Base-by-base conservation (phyloP, 2,797 vertebrate species). In the Dicrostonyx torquatus region DNA sequence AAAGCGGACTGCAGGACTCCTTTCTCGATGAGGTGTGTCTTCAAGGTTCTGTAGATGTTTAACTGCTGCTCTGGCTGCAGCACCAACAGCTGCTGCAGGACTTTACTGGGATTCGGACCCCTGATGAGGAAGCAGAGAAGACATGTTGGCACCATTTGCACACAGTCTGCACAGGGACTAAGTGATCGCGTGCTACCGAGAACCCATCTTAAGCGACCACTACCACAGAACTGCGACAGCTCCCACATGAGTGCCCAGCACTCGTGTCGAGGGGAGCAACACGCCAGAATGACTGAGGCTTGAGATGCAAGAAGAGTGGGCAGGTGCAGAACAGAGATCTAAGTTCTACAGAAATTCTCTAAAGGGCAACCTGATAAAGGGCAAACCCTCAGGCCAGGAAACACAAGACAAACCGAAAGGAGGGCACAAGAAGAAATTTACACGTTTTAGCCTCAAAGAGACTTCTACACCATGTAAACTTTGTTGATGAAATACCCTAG, bases 61-160 rank as follows among this genome's bases (percentile, higher is more conserved):
- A 99, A 98, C 96, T 99, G 99, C 95, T 99, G 99, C 34, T 99
- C 99, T 0, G 99, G 99, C 78, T 99, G 99, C 79, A 99, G 99
- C 92, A 99, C 98, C 97, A 99, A 92, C 94, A 99, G 97, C 97
- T 99, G 99, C 98, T 99, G 99, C 62, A 99, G 98, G 85, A 99
- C 98, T 95, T 99, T 99, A 98, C 99, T 99, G 91, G 99, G 99
- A 98, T 99, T 99, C 2, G 99, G 99, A 2, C 99, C 99, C 96
- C 99, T 99, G 97, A 2, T 20, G 95, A 96, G 15, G 45, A 96
- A 91, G 77, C 43, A 95, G 89, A 97, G 94, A 96, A 87, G 90
- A 73, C 60, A 78, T 11, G 70, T 40, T 89, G n/a, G 48, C 0
- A 1, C 29, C n/a, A 50, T 20, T 29, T 82, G 15, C 40, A 48